These are phyloP conservation scores for Deilephila porcellus DNA, from an alignment of 2,888 invertebrate genomes.

Conservation along the genomic window DNA sequence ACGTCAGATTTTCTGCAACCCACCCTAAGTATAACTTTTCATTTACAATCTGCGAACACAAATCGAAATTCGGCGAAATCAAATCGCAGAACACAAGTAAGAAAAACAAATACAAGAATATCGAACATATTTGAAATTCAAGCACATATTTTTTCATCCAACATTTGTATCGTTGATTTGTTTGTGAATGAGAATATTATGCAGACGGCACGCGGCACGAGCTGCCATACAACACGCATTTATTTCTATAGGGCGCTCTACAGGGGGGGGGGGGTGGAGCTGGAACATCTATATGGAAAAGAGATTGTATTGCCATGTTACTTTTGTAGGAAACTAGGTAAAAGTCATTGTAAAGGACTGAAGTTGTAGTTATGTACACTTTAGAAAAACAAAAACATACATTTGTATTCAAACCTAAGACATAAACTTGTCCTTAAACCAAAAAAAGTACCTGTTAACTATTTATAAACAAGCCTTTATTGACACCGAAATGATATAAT, in stretches of 20 bases:
- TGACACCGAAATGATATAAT: too few species aligned
- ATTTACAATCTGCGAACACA: too few species aligned
- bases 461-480: too few species aligned
- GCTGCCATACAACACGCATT: too few species aligned
- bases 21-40: too few species aligned
- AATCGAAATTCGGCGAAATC: too few species aligned
- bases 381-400: neutral
- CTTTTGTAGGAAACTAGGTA: neutral
- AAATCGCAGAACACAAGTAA: neutral
- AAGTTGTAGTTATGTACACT: neutral
- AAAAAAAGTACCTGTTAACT: too few species aligned
- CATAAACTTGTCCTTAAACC: too few species aligned
- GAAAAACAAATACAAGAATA: neutral
- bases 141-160: neutral
- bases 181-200: neutral
- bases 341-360: neutral
- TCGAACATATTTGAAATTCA: conserved; percentile 6
- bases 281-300: neutral
- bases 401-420: neutral
- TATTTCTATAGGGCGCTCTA: too few species aligned
- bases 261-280: neutral
- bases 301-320: neutral
- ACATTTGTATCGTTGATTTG: neutral
- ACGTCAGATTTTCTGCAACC: too few species aligned
- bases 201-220: neutral